Evolutionary conservation across 2,797 vertebrate species (phyloP).

Genomic region (Gymnoscopelus microlampas): DNA sequence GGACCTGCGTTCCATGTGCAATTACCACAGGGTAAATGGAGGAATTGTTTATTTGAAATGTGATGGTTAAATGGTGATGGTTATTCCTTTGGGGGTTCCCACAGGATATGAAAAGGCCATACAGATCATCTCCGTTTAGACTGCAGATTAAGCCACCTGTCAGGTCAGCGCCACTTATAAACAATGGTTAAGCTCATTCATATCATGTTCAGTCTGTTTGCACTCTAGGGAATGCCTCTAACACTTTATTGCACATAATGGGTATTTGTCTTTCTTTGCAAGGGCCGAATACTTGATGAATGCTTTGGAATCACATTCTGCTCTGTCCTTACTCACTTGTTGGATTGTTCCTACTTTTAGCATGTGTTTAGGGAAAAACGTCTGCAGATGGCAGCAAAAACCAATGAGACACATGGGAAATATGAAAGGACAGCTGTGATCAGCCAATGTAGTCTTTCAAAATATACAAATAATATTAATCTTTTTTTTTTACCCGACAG

Average conservation of each 20-base stretch:
- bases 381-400: slow-evolving; percentile 71
- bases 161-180: slow-evolving; percentile 66
- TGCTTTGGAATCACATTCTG: slow-evolving; percentile 10
- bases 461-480: not conserved
- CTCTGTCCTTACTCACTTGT: not conserved
- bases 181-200: slow-evolving; percentile 63
- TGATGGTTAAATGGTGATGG: slow-evolving; percentile 36
- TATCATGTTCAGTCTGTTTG: slow-evolving; percentile 51
- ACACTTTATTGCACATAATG: slow-evolving; percentile 43
- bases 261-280: not conserved
- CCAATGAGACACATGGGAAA: not conserved
- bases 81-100: slow-evolving; percentile 46
- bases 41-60: slow-evolving; percentile 74
- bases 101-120: slow-evolving; percentile 64
- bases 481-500: not conserved
- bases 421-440: not conserved
- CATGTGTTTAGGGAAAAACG: not conserved
- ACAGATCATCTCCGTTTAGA: slow-evolving; percentile 63
- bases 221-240: slow-evolving; percentile 35
- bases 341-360: not conserved
- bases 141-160: slow-evolving; percentile 68
- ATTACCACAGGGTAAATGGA: slow-evolving; percentile 35
- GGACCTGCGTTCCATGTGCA: slow-evolving; percentile 48
- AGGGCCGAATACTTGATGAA: slow-evolving; percentile 30
- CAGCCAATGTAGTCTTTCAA: not conserved